Evolutionary conservation across 2,888 invertebrate genomes (phyloP).

Genomic region (Thera obeliscata): DNA sequence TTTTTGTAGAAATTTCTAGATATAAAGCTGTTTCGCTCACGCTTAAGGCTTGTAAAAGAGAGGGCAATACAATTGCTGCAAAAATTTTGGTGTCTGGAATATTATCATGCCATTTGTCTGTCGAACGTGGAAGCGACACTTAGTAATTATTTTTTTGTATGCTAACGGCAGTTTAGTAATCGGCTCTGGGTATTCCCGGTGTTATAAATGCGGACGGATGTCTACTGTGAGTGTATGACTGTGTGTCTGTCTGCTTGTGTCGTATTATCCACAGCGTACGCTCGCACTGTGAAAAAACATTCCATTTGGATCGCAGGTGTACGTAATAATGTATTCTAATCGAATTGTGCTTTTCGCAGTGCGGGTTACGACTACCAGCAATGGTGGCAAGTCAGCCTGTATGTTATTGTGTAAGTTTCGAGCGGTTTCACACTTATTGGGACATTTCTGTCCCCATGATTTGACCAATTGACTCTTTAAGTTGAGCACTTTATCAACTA

Average conservation of each 20-base stretch:
- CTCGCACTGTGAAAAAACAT: conserved; percentile 24
- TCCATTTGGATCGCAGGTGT: not conserved
- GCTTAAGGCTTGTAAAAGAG: not conserved
- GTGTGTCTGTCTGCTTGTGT: conserved; percentile 32
- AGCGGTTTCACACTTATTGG: conserved; percentile 44
- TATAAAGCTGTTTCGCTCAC: too few relatives aligned
- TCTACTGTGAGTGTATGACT: conserved; percentile 48
- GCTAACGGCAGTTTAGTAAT: conserved; percentile 49
- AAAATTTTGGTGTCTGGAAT: not conserved
- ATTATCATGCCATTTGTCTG: not conserved
- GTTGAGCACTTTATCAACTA: not conserved
- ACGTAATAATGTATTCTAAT: conserved; percentile 32
- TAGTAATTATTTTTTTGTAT: conserved; percentile 46
- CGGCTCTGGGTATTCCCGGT: conserved; percentile 50
- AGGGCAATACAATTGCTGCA: too few relatives aligned
- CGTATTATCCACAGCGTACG: conserved; percentile 18
- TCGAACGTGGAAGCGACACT: conserved; percentile 22
- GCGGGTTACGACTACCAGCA: conserved; percentile 50
- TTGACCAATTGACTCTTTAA: not conserved
- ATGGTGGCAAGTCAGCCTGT: not conserved
- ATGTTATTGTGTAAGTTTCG: conserved; percentile 46
- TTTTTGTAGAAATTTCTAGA: not conserved
- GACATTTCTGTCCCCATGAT: not conserved
- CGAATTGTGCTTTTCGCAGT: conserved; percentile 58
- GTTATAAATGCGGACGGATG: conserved; percentile 48